Conservation (phyloP, 1,140 invertebrate genomes). For the Bombus vancouverensis region DNA sequence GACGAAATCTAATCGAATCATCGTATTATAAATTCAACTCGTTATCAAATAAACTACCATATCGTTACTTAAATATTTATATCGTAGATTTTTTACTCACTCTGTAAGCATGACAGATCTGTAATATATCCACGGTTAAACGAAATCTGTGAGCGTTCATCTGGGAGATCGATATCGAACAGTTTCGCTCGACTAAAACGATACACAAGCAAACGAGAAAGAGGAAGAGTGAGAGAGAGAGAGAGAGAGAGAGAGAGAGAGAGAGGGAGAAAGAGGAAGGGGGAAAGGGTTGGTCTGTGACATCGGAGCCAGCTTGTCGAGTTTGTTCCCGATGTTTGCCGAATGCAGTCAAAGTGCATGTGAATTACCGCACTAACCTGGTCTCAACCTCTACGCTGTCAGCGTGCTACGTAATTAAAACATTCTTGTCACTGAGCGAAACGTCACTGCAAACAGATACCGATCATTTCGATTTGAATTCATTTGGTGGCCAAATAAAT, state of each 20-base stretch:
- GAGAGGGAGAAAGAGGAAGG: neutral
- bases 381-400: constrained; percentile 60
- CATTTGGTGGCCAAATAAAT: constrained; percentile 63
- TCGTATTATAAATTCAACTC: neutral
- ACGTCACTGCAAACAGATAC: constrained; percentile 63
- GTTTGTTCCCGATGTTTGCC: constrained; percentile 77
- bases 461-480: constrained; percentile 71
- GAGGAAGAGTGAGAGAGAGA: neutral
- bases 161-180: constrained; percentile 48
- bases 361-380: constrained; percentile 79
- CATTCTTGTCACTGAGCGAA: constrained; percentile 71
- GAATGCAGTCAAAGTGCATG: constrained; percentile 80
- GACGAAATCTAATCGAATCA: no score
- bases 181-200: constrained; percentile 54
- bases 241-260: neutral
- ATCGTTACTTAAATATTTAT: neutral
- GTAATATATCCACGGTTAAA: constrained; percentile 19
- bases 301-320: constrained; percentile 70
- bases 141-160: constrained; percentile 8
- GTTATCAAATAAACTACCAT: neutral
- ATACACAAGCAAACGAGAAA: constrained; percentile 36
- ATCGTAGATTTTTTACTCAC: neutral
- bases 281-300: constrained; percentile 49
- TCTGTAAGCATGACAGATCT: no score
- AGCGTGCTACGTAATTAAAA: constrained; percentile 74